Evolutionary conservation across 2,797 vertebrate genomes (phyloP), one percentile per base, ranked within the genome.

Genomic region (Psittacula derbiana): DNA sequence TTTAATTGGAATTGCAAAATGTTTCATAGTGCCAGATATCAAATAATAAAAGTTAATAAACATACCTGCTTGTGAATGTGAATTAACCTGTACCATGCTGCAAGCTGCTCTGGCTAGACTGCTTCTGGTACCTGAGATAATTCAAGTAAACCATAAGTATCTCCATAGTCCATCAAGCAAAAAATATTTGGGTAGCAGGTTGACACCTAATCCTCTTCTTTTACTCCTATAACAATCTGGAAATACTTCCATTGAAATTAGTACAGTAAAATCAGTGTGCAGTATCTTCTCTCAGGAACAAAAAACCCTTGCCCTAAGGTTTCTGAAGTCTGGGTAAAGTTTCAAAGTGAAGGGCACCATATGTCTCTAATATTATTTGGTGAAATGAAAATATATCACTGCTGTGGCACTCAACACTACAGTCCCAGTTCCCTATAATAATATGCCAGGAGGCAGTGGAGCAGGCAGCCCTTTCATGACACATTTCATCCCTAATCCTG

Each of bases 381-480:
- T 71, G 67, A 93, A 84, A 76, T 27, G 31, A 57, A 92, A 84
- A 92, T 90, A 71, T 74, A 85, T 91, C 92, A 90, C 49, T 84
- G 64, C 38, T 61, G 41, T 83, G 82, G 55, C 78, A 85, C 90
- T 96, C 78, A 90, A 65, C 72, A 71, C 92, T 65, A 90, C 0
- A 0, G 57, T 88, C 80, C 43, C 84, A 80, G 65, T 44, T 86
- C 64, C 38, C 66, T 74, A 6, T 38, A 80, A 57, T 18, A 86
- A 75, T 55, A 49, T 66, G 53, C 47, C 82, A 94, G 74, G 66
- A 93, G 67, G 47, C 40, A 72, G 57, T 13, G 11, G 50, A 90
- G 62, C 71, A 81, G 72, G 78, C 69, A 96, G 49, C 24, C 20
- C 85, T 90, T 86, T 94, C 76, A 91, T 24, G 53, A 64, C 58